Percentiles rank a stretch among this genome's conserved stretches.
Evolutionary conservation across 2,888 invertebrate species (phyloP).

Genomic region (Ennomos erosarius): DNA sequence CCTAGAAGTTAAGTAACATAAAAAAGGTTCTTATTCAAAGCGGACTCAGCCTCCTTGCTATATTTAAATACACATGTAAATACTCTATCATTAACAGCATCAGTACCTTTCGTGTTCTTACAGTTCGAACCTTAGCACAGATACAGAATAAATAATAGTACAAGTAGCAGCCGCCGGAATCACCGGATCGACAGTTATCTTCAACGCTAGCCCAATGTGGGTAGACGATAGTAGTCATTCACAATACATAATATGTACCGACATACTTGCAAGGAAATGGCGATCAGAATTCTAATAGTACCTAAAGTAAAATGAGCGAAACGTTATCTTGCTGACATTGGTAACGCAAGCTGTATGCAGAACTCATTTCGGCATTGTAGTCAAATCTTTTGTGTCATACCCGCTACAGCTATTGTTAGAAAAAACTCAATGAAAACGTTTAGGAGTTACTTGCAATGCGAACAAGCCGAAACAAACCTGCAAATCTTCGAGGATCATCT

Average conservation of each 20-base stretch:
- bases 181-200: neutral
- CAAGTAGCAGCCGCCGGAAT: too few species aligned
- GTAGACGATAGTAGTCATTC: too few species aligned
- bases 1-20: too few species aligned
- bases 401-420: conserved; percentile 7
- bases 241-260: too few species aligned
- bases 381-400: conserved; percentile 15
- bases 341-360: conserved; percentile 24
- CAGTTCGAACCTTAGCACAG: too few species aligned
- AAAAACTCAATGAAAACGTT: neutral
- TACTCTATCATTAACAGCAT: too few species aligned
- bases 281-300: neutral
- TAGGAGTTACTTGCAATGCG: neutral
- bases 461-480: conserved; percentile 67
- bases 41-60: too few species aligned
- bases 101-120: too few species aligned
- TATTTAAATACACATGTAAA: too few species aligned
- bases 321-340: conserved; percentile 27
- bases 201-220: neutral
- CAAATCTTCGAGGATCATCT: conserved; percentile 64
- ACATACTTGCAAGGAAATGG: neutral
- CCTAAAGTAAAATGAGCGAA: conserved; percentile 5
- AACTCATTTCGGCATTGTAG: conserved; percentile 21
- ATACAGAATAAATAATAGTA: too few species aligned
- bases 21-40: too few species aligned